Evolutionary conservation across 1,140 invertebrate genomes (phyloP).

Genomic region (Pseudomyrmex gracilis): DNA sequence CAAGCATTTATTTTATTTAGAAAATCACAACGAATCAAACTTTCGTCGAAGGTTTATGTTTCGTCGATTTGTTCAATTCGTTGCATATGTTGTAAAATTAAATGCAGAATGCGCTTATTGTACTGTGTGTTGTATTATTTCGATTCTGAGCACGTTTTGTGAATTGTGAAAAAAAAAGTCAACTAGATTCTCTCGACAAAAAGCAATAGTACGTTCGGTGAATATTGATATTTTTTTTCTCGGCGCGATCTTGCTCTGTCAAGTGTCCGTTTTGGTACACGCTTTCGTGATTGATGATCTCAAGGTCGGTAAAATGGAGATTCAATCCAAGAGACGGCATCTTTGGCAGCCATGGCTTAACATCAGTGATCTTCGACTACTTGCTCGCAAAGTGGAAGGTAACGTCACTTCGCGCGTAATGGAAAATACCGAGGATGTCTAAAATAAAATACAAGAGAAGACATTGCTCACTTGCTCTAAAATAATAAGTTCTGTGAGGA

Average conservation of each 20-base stretch:
- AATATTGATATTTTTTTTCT: not conserved
- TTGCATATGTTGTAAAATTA: too few relatives aligned
- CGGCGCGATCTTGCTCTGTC: not conserved
- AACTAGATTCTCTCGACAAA: not conserved
- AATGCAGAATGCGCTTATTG: too few relatives aligned
- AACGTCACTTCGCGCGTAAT: slow-evolving; percentile 2
- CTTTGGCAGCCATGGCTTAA: slow-evolving; percentile 84
- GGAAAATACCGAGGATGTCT: not conserved
- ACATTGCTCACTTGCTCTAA: too few relatives aligned
- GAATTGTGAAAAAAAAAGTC: too few relatives aligned
- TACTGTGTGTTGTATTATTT: not conserved
- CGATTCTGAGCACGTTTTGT: not conserved
- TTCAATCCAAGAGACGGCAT: slow-evolving; percentile 74
- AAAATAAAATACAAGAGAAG: not conserved
- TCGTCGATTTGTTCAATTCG: not conserved
- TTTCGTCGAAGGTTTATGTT: too few relatives aligned
- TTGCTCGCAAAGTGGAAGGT: slow-evolving; percentile 58
- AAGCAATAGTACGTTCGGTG: not conserved
- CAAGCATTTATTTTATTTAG: not conserved
- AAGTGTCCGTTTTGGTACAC: not conserved
- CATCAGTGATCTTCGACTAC: slow-evolving; percentile 70
- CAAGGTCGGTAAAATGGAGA: slow-evolving; percentile 73
- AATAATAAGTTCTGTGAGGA: too few relatives aligned
- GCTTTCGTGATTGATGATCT: slow-evolving; percentile 50
- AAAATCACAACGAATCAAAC: too few relatives aligned